These are phyloP conservation scores for Opisthocomus hoazin DNA, from an alignment of 2,113 vertebrate genomes.

Conservation along the genomic window DNA sequence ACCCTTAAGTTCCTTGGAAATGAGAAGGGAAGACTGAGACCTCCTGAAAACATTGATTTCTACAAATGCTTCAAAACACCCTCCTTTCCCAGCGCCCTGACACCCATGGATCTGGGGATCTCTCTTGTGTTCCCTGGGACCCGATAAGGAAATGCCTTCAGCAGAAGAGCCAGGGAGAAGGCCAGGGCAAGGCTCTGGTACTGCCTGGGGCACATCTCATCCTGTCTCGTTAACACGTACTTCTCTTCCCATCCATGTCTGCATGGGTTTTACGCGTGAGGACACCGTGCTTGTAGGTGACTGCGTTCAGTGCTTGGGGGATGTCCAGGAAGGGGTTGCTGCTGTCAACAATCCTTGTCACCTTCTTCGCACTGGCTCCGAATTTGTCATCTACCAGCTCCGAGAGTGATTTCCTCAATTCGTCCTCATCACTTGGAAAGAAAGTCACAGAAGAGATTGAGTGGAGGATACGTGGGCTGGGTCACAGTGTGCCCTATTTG, in stretches of 20 bases:
- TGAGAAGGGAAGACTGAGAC: neutral
- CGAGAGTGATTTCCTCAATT: constrained; percentile 93
- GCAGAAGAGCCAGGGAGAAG: neutral
- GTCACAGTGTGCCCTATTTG: neutral
- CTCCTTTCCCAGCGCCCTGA: neutral
- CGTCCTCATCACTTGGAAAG: constrained; percentile 89
- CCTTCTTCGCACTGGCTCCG: constrained; percentile 86
- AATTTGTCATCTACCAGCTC: constrained; percentile 96
- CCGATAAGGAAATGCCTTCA: neutral
- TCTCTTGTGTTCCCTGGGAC: neutral
- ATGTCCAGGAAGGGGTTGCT: constrained; percentile 96
- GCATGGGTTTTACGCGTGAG: constrained; percentile 93
- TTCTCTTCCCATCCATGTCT: constrained; percentile 97
- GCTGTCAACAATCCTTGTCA: constrained; percentile 90
- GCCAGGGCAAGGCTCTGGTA: neutral
- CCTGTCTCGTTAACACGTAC: constrained; percentile 67
- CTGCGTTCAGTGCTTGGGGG: constrained; percentile 85
- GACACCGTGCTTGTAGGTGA: constrained; percentile 94
- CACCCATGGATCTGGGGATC: neutral
- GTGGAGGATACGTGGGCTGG: neutral
- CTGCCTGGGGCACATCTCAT: neutral
- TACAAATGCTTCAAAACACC: neutral
- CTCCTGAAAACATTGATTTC: neutral
- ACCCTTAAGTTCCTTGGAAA: neutral
- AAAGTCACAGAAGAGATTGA: constrained; percentile 28